These are phyloP conservation scores for Adineta ricciae DNA, from an alignment of 2,888 invertebrate genomes.

Conservation along the genomic window DNA sequence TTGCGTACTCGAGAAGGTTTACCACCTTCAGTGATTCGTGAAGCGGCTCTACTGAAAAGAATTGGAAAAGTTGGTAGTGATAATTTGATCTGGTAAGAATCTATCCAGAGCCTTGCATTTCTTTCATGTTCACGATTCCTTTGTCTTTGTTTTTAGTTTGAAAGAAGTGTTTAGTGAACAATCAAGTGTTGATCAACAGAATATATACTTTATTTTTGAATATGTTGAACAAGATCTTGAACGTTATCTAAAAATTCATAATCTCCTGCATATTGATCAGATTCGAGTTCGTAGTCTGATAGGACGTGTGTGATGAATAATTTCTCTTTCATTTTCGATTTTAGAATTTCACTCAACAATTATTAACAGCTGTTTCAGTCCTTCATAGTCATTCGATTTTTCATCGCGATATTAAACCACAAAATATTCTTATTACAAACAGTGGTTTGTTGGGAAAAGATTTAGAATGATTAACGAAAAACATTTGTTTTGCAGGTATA, in stretches of 20 bases:
- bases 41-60: background rate
- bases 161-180: background rate
- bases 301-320: no score
- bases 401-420: conserved; percentile 20
- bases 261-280: background rate
- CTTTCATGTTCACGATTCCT: background rate
- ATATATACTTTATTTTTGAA: conserved; percentile 6
- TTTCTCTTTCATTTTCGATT: background rate
- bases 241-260: background rate
- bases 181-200: background rate
- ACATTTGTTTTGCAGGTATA: conserved; percentile 38
- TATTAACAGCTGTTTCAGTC: conserved; percentile 10
- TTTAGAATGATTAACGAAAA: background rate
- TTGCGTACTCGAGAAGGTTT: background rate
- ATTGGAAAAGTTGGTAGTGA: background rate
- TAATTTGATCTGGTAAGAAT: background rate
- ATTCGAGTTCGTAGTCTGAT: background rate
- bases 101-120: background rate
- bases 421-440: background rate
- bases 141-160: background rate
- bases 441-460: background rate
- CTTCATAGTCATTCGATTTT: conserved; percentile 18
- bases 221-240: conserved; percentile 14
- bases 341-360: conserved; percentile 7
- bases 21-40: background rate